Evolutionary conservation across 2,797 vertebrate species (phyloP), one percentile per base, ranked within the genome.

Genomic region (Sandelia bainsii): DNA sequence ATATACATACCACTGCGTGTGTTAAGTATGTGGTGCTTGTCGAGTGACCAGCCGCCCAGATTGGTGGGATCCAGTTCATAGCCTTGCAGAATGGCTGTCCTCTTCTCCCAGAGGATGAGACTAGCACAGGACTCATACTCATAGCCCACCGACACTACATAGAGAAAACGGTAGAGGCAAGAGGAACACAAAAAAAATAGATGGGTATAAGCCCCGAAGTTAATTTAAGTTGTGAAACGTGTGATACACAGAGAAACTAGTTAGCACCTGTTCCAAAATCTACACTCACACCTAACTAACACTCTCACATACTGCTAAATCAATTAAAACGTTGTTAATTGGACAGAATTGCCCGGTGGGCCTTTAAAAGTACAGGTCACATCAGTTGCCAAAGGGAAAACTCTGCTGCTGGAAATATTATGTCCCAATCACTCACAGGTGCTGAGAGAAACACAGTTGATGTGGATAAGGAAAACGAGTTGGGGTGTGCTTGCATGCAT

Each of bases 101-200:
- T 96, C 91, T 99, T 99, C 93, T 99, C 98, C 98, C 98, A 99
- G 22, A 99, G 93, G 87, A 99, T 97, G 76, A 99, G 95, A 62
- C 95, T 97, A 56, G 96, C 96, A 75, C 98, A 99, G 22, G 97
- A 98, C 90, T 99, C 98, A 46, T 99, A 99, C 74, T 99, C 98
- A 73, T 97, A 99, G 6, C 98, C 98, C 32, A 99, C 97, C 9
- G 98, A 99, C 78, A 99, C 98, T 98, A 78, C 56, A 79, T 74
- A 27, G 0, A 46, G 61, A 32, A 69, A 49, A 66, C 6, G 19
- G 29, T 19, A 34, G 54, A 78, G 66, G 56, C 0, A 60, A 65
- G n/a, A 69, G 22, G 72, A 25, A 81, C 0, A 39, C 46, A 59
- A n/a, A 50, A 12, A 60, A 19, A 39, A 51, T 16, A 69, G 60